Base-by-base conservation (phyloP, 2,797 vertebrate species). In the Chloroceryle inda region DNA sequence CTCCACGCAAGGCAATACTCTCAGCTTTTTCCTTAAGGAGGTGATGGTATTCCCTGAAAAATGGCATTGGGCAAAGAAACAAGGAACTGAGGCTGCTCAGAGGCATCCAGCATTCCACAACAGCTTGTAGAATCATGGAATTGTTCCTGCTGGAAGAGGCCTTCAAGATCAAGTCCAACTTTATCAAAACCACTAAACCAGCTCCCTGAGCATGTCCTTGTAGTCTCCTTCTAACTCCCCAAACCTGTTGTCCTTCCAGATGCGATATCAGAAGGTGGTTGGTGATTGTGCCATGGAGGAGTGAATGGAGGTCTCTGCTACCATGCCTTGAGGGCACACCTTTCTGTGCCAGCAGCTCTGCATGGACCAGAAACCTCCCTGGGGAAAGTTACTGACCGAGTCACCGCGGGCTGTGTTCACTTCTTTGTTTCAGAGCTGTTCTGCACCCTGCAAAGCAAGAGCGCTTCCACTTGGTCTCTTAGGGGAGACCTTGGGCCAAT, bases 361-460 rank as follows among this genome's bases (percentile, higher is more conserved):
- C 50, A 52, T 9, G 27, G 58, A 29, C 11, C 10, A 33, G 40
- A 26, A 69, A 33, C 2, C 23, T 35, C 72, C 33, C 35, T 13
- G 40, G 53, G 17, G 78, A 29, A 29, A 58, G 42, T 5, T 11
- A 5, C 10, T 4, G 42, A 42, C 55, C 5, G 5, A 40, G 7
- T 29, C 77, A 45, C 76, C 3, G 15, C 1, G 7, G 7, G 0
- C 53, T 12, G 61, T 2, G 1, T 27, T 27, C 23, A 18, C 50
- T 53, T 75, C 63, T 59, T 35, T 19, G 74, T 11, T 52, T 64
- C 68, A 13, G 37, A 52, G 79, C 67, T 21, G 49, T 13, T 47
- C 15, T 17, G 50, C 17, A 23, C 40, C 10, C 0, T 7, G 66
- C 55, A 14, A 59, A 66, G 76, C 33, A 63, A 77, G 58, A 81